Base-by-base conservation (phyloP, 1,140 invertebrate genomes). In the Stegodyphus mimosarum region DNA sequence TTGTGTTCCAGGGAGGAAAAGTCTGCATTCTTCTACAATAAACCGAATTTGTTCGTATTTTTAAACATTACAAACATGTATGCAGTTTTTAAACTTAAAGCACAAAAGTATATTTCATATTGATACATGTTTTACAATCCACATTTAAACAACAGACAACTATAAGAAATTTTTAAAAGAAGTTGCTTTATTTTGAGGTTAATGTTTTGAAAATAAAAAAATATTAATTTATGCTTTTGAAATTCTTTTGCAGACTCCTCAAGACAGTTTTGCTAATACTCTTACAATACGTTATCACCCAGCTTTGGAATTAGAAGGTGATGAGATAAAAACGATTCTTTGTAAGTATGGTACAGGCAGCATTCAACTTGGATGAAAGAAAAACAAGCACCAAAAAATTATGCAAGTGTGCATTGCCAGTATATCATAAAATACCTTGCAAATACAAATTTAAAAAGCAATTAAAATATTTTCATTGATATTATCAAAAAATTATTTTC, bases 321-420 rank as follows among this genome's bases (percentile, higher is more conserved):
- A 98, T 90, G 96, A 98, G 91, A 95, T 97, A 69, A 97, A 97
- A 88, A 98, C 96, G 6, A 96, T 98, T 88, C 95, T 98, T 1
- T 98, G 97, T 89, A 92, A 96, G 70, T 98, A 88, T 77, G 86
- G 87, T 18, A 86, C 86, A 13, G 87, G 85, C 15, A 79, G 73
- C 33, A 75, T 88, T 50, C 77, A 75, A 55, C 33, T 88, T n/a
- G 87, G 87, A 18, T 87, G n/a, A 87, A 88, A 55, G 79, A 1
- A 66, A 5, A 18, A 48, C 6, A 48, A 2, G 4, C 7, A 13
- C 49, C 10, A 51, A 50, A 51, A 51, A 52, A n/a, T 52, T 5
- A n/a, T 33, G 33, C 33, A 33, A 33, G 3, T 3, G 3, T 33
- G 1, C 33, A 33, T 33, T 33, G 3, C 1, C 33, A 1, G 33